phyloP scores from a whole-genome alignment of 2,797 vertebrate genomes.

The Cetoscarus ocellatus region DNA sequence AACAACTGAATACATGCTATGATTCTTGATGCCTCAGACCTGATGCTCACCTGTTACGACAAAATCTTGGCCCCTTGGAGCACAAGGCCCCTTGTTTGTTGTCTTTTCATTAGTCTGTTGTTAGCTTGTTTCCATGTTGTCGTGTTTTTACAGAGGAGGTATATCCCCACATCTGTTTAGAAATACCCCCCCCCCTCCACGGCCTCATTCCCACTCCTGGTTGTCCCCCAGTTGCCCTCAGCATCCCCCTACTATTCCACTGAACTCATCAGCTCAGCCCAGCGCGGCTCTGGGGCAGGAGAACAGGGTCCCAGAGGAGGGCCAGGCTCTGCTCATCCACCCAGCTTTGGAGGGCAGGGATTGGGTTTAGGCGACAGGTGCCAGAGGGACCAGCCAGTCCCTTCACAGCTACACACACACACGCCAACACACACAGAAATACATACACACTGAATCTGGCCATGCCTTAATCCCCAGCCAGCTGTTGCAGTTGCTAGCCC shows the following conservation, averaged over 20 bases:
- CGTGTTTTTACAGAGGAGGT: slow-evolving; percentile 11
- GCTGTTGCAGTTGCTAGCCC: slow-evolving; percentile 87
- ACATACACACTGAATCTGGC: slow-evolving; percentile 73
- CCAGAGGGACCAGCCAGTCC: slow-evolving; percentile 76
- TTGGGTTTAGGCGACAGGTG: slow-evolving; percentile 86
- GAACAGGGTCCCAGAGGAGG: slow-evolving; percentile 70
- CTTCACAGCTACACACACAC: slow-evolving; percentile 53
- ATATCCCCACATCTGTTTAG: slow-evolving; percentile 43
- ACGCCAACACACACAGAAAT: slow-evolving; percentile 44
- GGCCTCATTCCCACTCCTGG: slow-evolving; percentile 6
- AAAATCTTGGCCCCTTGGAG: no score
- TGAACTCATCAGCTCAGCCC: slow-evolving; percentile 61
- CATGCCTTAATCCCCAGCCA: slow-evolving; percentile 84
- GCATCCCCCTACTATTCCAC: slow-evolving; percentile 32
- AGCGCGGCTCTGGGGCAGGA: slow-evolving; percentile 43
- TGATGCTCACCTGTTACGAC: no score
- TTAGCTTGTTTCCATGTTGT: slow-evolving; percentile 20
- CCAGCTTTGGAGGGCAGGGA: slow-evolving; percentile 76
- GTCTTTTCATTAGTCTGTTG: slow-evolving; percentile 9
- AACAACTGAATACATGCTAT: no score
- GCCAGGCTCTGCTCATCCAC: slow-evolving; percentile 68
- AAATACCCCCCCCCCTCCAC: not conserved
- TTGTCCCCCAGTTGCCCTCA: slow-evolving; percentile 53
- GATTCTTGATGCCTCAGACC: no score
- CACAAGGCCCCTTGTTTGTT: slow-evolving; percentile 6